Evolutionary conservation across 2,113 vertebrate species (phyloP).

Genomic region (Bubo blakistoni): DNA sequence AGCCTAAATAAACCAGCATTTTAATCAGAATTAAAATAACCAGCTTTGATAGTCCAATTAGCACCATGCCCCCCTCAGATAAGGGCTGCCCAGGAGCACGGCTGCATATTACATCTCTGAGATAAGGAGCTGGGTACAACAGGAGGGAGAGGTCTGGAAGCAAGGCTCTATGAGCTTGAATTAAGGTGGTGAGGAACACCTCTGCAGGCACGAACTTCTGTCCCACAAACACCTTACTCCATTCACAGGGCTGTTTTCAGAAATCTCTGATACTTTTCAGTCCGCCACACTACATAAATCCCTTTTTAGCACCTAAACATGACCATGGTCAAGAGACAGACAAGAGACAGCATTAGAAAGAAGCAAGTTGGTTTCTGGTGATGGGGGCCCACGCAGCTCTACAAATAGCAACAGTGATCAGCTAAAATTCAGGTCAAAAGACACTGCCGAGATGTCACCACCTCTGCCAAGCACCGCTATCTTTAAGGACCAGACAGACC

Average conservation of each 20-base stretch:
- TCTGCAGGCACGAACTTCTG: not conserved
- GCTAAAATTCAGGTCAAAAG: not conserved
- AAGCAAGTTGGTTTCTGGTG: not conserved
- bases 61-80: not conserved
- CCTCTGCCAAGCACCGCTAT: not conserved
- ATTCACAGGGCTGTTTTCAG: not conserved
- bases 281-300: not conserved
- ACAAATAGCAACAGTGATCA: not conserved
- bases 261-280: not conserved
- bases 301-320: not conserved
- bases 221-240: not conserved
- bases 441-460: not conserved
- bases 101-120: accelerated
- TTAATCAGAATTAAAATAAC: constrained; percentile 7
- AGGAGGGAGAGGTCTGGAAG: not conserved
- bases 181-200: not conserved
- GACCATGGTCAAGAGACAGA: not conserved
- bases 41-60: not conserved
- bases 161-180: not conserved
- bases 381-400: not conserved
- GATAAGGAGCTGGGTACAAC: not conserved
- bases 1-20: not conserved
- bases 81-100: not conserved
- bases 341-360: not conserved
- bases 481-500: not conserved